A percentile compares a stretch with the other conserved stretches of the same genome.
phyloP scores from a whole-genome alignment of 53 echinoderm and acorn worm species.

The Paracentrotus lividus region DNA sequence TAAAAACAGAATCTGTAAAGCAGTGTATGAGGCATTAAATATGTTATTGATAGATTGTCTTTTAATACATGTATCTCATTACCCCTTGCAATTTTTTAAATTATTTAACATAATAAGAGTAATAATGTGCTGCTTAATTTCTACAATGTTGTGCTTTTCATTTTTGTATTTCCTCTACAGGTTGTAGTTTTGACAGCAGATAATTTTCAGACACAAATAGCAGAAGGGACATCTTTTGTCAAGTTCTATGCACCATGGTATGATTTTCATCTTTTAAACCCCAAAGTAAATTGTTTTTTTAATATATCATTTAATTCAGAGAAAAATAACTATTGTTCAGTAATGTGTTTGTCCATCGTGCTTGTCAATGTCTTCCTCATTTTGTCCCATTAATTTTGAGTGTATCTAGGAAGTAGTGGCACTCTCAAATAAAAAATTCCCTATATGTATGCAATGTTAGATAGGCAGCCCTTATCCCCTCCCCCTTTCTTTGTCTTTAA shows the following conservation, averaged over 20 bases:
- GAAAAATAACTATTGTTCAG: neutral
- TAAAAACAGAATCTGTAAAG: neutral
- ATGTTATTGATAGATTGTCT: neutral
- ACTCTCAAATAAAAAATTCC: no score
- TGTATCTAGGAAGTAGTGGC: no score
- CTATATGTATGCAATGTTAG: no score
- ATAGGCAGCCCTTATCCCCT: no score
- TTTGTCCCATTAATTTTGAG: no score
- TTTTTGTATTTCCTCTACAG: conserved; percentile 60
- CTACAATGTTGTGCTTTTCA: neutral
- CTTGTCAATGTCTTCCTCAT: no score
- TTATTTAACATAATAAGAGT: neutral
- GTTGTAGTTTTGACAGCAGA: conserved; percentile 72
- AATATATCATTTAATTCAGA: neutral
- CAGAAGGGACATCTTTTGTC: conserved; percentile 77
- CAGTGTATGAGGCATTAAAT: neutral
- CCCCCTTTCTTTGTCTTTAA: no score
- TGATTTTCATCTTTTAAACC: neutral
- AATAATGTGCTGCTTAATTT: neutral
- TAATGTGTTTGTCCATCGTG: no score
- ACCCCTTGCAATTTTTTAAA: neutral
- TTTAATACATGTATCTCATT: neutral
- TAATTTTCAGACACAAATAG: conserved; percentile 66
- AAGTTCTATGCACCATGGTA: conserved; percentile 94
- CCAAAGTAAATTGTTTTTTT: neutral